Evolutionary conservation across 2,888 invertebrate species (phyloP).

Genomic region (Rhogogaster chlorosoma): DNA sequence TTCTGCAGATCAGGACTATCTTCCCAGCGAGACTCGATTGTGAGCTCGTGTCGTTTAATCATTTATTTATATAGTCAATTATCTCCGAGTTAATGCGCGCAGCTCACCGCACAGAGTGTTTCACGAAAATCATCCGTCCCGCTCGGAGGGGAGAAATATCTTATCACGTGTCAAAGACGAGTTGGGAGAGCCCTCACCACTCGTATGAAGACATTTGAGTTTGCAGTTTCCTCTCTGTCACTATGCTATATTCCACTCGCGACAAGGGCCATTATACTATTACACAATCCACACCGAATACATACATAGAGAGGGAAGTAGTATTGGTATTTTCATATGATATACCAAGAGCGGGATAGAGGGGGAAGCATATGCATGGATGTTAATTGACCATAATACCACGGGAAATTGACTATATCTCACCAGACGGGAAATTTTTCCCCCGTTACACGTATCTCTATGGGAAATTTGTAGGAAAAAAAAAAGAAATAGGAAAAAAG

Average conservation of each 20-base stretch:
- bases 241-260: not conserved
- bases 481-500: no score
- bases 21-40: not conserved
- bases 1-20: not conserved
- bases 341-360: no score
- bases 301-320: not conserved
- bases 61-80: not conserved
- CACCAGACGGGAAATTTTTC: no score
- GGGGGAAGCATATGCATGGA: no score
- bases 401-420: no score
- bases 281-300: not conserved
- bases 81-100: not conserved
- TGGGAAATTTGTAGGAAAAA: no score
- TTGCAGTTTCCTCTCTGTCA: not conserved
- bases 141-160: slow-evolving; percentile 1
- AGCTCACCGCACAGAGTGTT: not conserved
- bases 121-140: not conserved
- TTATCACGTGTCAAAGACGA: slow-evolving; percentile 4
- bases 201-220: not conserved
- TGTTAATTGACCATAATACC: no score
- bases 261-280: not conserved
- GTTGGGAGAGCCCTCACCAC: not conserved
- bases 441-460: no score
- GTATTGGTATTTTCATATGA: no score
- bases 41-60: not conserved